Conservation (phyloP, 1,140 invertebrate species). For the Chironomus striatipennis region DNA sequence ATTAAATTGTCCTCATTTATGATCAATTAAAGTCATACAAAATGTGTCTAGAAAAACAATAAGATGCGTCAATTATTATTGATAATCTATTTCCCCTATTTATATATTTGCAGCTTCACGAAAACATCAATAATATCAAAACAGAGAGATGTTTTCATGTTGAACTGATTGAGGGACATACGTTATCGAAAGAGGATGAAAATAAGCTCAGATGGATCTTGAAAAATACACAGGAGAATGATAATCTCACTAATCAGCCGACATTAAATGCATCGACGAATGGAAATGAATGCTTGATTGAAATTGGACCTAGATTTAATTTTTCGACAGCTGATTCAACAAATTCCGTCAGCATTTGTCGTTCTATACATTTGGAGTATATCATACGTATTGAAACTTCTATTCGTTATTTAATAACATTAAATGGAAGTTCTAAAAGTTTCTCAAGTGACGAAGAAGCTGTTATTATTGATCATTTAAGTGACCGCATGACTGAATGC, state of each 20-base stretch:
- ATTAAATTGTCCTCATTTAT: slow-evolving; percentile 33
- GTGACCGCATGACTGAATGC: slow-evolving; percentile 76
- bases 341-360: slow-evolving; percentile 89
- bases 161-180: slow-evolving; percentile 46
- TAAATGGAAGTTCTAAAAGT: slow-evolving; percentile 36
- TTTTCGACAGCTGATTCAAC: slow-evolving; percentile 92
- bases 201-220: slow-evolving; percentile 62
- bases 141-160: slow-evolving; percentile 77
- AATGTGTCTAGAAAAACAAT: slow-evolving; percentile 28
- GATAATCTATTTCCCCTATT: slow-evolving; percentile 25
- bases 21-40: slow-evolving; percentile 29
- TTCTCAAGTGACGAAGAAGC: slow-evolving; percentile 41
- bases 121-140: slow-evolving; percentile 44
- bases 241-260: slow-evolving; percentile 43
- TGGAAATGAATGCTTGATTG: slow-evolving; percentile 48
- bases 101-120: slow-evolving; percentile 30
- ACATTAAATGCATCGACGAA: slow-evolving; percentile 37
- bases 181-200: slow-evolving; percentile 43
- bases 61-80: slow-evolving; percentile 29
- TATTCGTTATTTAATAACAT: slow-evolving; percentile 63
- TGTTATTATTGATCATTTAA: slow-evolving; percentile 52
- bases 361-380: slow-evolving; percentile 64
- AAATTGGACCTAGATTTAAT: slow-evolving; percentile 77
- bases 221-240: slow-evolving; percentile 50
- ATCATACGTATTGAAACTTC: slow-evolving; percentile 74